Evolutionary conservation across 2,797 vertebrate genomes (phyloP), one percentile per base, ranked within the genome.

Genomic region (Gallinago nigripennis): DNA sequence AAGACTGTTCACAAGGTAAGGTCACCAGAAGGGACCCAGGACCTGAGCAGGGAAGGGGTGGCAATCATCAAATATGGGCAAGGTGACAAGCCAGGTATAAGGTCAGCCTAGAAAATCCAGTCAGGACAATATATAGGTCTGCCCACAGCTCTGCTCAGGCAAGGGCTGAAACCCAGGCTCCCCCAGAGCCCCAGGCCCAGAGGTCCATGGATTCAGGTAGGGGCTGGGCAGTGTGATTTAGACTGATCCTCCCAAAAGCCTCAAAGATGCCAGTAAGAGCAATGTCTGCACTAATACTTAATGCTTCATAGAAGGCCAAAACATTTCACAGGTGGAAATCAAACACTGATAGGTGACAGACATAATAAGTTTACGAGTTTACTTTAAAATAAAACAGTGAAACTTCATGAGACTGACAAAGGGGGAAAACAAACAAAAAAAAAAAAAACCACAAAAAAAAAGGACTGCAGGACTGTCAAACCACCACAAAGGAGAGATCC

Each of bases 191-290:
- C 14, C 23, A 30, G 30, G 9, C 5, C 51, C 16, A 9, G 1
- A 9, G 11, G 19, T 30, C 23, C 31, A 4, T 0, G 1, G 8
- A 5, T 16, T 48, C 48, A 64, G 14, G 3, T 0, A 64, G 25
- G 31, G 13, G 11, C 16, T 81, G 9, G 6, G 25, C 30, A 43
- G 11, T 8, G 24, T 6, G 30, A 2, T 31, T 45, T 28, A 46
- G 2, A 11, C 25, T 13, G 37, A 43, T 21, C 14, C 7, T 14
- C 18, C 16, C 3, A 5, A 50, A 85, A 84, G 37, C 6, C 21
- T 57, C 30, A 39, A 5, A 43, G 5, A n/a, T 31, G 11, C 2
- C 17, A 51, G 3, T 28, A 35, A 58, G 17, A 73, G 15, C 8
- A 63, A 6, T 66, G 8, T 27, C 82, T 69, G 17, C 39, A 60